These are phyloP conservation scores for Melangyna quadrimaculata DNA, from an alignment of 2,888 invertebrate genomes.

Conservation along the genomic window DNA sequence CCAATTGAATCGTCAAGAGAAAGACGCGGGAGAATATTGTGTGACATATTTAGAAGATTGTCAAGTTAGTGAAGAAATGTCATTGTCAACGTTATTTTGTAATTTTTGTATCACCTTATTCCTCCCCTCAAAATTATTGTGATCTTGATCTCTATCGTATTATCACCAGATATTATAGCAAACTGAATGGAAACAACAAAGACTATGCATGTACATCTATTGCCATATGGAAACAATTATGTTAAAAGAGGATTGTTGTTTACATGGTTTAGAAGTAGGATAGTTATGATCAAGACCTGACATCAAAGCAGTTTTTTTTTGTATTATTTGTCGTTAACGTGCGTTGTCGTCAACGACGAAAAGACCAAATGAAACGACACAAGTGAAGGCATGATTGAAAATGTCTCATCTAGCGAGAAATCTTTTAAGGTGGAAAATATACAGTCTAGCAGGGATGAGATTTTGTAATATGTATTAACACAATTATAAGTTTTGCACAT, in stretches of 20 bases:
- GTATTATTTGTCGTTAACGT: background rate
- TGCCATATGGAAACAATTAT: slow-evolving; percentile 38
- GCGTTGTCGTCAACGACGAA: background rate
- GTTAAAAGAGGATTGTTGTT: slow-evolving; percentile 21
- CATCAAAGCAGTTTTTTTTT: background rate
- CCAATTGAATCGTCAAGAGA: slow-evolving; percentile 57
- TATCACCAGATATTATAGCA: slow-evolving; percentile 32
- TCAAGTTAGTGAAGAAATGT: slow-evolving; percentile 37
- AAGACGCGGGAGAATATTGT: slow-evolving; percentile 60
- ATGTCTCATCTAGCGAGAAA: background rate
- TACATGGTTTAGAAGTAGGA: background rate
- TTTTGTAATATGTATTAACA: slow-evolving; percentile 31
- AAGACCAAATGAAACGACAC: background rate
- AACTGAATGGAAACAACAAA: slow-evolving; percentile 19
- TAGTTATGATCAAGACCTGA: background rate
- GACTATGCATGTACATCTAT: too few species aligned
- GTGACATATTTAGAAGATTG: slow-evolving; percentile 20
- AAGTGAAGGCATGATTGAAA: background rate
- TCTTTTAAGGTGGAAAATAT: background rate
- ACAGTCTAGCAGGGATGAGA: background rate
- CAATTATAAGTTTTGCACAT: slow-evolving; percentile 26
- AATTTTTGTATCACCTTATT: background rate
- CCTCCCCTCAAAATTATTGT: background rate
- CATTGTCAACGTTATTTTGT: slow-evolving; percentile 47
- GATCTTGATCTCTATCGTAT: slow-evolving; percentile 48